These are phyloP conservation scores for Drosophila tanythrix DNA, from an alignment of 2,888 invertebrate genomes.

Conservation along the genomic window DNA sequence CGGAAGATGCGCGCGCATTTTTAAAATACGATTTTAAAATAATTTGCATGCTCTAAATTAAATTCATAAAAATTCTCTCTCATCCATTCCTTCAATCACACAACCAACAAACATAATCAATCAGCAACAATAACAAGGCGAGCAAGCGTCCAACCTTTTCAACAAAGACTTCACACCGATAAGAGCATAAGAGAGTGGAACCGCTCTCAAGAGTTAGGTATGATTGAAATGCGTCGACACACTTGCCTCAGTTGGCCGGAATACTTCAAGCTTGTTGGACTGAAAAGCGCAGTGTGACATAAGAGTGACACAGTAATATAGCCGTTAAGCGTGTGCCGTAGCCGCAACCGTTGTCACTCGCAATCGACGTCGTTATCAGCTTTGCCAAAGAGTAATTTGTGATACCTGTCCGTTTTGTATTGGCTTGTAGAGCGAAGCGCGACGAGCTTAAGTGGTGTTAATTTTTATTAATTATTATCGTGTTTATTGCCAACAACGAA, in stretches of 20 bases:
- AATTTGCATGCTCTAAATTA: not conserved
- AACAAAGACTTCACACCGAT: constrained; percentile 39
- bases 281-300: constrained; percentile 23
- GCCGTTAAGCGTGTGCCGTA: constrained; percentile 37
- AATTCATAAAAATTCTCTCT: not conserved
- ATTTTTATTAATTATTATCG: constrained; percentile 81
- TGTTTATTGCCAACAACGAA: constrained; percentile 67
- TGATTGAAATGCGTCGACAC: constrained; percentile 36
- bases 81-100: constrained; percentile 8
- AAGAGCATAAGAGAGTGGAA: constrained; percentile 58
- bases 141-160: constrained; percentile 13
- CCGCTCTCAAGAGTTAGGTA: constrained; percentile 23
- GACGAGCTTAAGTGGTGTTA: constrained; percentile 79
- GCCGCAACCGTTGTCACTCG: constrained; percentile 11
- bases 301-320: constrained; percentile 17
- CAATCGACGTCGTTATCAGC: constrained; percentile 70
- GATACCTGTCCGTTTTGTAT: constrained; percentile 77
- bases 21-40: constrained; percentile 13
- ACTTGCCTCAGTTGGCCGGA: constrained; percentile 59
- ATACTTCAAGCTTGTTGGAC: constrained; percentile 55
- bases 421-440: constrained; percentile 57
- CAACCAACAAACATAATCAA: constrained; percentile 22
- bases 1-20: constrained; percentile 15
- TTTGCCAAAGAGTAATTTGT: constrained; percentile 78
- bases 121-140: constrained; percentile 6